Base-by-base conservation (phyloP, 2,113 vertebrate genomes). In the Lophius piscatorius region DNA sequence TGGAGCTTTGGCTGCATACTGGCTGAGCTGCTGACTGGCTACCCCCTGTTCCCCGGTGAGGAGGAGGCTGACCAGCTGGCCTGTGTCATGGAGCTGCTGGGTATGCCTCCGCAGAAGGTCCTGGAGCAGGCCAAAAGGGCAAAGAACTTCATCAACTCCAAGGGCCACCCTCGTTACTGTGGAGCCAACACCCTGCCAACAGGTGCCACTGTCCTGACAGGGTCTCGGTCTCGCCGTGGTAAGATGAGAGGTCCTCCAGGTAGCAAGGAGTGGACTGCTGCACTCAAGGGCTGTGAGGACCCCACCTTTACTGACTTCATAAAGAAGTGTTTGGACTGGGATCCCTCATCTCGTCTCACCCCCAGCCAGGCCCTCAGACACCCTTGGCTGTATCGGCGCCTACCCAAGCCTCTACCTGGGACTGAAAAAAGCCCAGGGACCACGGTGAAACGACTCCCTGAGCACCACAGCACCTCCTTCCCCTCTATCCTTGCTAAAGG, bases 1-100 rank as follows among this genome's bases (percentile, higher is more conserved):
- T 99, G 97, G 97, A 98, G 96, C 84, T 98, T 99, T 28, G 97
- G 97, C 76, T 99, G 97, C 47, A 99, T 99, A 17, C 91, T 99
- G 38, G 95, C 95, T 0, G 97, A 99, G 81, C 92, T 99, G 12
- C 83, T 98, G 61, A 98, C 96, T 0, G 97, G 97, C 10, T 96
- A 95, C 81, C 97, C 97, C 16, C 87, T 99, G 59, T 98, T 99
- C 66, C 97, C 97, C 0, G 97, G 97, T 0, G 96, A 99, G 84
- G 97, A 99, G 3, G 97, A 99, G 84, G 94, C 92, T 2, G 97
- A 99, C 85, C 97, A 99, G n/a, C 80, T 99, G 84, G 97, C 97
- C 64, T 99, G 97, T 1, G 95, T 97, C 86, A 98, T 98, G 93
- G 97, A 99, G 70, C 91, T 99, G 2, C 90, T 98, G 9, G 97